Percentiles rank a stretch among this genome's conserved stretches.
Evolutionary conservation across 2,113 vertebrate species (phyloP).

Genomic region (Chinchilla lanigera): DNA sequence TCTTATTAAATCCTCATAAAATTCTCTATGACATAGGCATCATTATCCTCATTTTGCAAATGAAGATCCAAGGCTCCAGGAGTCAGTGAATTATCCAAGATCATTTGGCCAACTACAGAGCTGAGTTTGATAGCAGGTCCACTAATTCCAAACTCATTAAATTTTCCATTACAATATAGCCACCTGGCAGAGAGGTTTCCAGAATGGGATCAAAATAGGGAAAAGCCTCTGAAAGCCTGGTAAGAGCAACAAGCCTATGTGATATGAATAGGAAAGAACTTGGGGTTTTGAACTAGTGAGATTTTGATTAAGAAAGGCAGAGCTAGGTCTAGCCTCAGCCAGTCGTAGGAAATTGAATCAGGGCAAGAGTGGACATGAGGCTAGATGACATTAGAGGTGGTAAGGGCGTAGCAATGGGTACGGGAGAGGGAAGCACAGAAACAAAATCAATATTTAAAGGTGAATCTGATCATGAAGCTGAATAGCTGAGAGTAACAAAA

Average conservation of each 20-base stretch:
- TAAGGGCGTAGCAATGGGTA: not conserved
- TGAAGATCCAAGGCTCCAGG: not conserved
- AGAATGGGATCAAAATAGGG: not conserved
- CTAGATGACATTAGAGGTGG: not conserved
- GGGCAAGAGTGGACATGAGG: not conserved
- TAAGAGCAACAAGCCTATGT: not conserved
- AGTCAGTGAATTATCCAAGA: not conserved
- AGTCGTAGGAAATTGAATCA: not conserved
- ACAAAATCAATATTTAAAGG: not conserved
- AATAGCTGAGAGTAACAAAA: slow-evolving; percentile 3
- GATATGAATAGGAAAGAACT: not conserved
- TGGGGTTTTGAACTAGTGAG: not conserved
- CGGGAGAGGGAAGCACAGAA: not conserved
- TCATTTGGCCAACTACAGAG: not conserved
- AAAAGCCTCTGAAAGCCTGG: not conserved
- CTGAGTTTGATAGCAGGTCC: not conserved
- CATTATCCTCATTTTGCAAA: slow-evolving; percentile 4
- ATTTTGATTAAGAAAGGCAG: not conserved
- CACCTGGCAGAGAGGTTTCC: not conserved
- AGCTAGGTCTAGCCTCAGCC: not conserved
- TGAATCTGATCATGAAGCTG: not conserved
- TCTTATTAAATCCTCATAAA: slow-evolving; percentile 23
- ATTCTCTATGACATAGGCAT: not conserved
- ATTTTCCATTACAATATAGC: not conserved
- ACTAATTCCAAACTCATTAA: not conserved